Conservation (phyloP, 2,888 invertebrate species). For the Nysson spinosus region DNA sequence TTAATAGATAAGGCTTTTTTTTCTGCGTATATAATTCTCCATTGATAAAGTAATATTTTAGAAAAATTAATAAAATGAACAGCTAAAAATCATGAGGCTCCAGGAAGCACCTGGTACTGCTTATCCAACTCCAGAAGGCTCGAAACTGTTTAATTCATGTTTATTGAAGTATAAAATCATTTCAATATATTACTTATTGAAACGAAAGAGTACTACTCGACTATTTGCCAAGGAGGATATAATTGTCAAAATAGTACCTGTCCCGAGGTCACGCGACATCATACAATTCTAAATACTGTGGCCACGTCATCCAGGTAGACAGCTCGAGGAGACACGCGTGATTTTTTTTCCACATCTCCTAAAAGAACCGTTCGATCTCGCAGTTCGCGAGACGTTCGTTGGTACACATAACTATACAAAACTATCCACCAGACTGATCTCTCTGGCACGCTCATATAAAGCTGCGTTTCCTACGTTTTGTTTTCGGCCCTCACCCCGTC, state of each 20-base stretch:
- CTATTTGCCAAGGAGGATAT: neutral
- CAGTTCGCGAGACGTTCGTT: constrained; percentile 3
- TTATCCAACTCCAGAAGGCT: too few relatives aligned
- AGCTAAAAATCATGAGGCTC: too few relatives aligned
- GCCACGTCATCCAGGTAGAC: constrained; percentile 37
- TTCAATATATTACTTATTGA: too few relatives aligned
- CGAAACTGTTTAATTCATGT: too few relatives aligned
- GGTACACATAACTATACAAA: neutral
- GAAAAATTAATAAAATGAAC: too few relatives aligned
- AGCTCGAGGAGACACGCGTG: neutral
- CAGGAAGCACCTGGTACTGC: too few relatives aligned
- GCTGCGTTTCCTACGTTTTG: constrained; percentile 5
- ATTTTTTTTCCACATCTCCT: constrained; percentile 13
- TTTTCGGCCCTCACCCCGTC: neutral
- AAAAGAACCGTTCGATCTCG: constrained; percentile 25
- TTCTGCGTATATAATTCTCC: too few relatives aligned
- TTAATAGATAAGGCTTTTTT: too few relatives aligned
- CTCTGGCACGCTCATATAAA: constrained; percentile 11
- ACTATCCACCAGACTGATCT: neutral
- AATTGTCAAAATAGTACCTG: constrained; percentile 21
- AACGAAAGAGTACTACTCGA: neutral
- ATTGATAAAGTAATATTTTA: too few relatives aligned
- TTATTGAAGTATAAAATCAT: too few relatives aligned
- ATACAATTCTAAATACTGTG: constrained; percentile 35
- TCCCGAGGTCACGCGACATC: constrained; percentile 23